phyloP scores from a whole-genome alignment of 2,113 vertebrate species.

The Aix galericulata region DNA sequence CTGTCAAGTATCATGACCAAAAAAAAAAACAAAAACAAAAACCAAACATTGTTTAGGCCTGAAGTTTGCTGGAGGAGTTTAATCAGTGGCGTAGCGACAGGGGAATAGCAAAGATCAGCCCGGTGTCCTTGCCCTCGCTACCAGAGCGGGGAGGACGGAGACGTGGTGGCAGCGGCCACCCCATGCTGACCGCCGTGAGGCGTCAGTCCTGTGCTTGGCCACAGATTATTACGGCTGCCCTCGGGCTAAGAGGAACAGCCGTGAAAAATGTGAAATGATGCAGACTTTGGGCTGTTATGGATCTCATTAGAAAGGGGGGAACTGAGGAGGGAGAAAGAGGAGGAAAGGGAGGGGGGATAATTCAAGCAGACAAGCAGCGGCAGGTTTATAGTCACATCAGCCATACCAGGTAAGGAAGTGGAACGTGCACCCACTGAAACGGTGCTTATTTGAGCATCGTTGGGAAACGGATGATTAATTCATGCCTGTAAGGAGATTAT shows the following conservation, averaged over 20 bases:
- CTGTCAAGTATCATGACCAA: neutral
- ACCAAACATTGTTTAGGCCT: neutral
- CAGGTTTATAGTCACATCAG: neutral
- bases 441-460: neutral
- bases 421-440: fast-evolving
- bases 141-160: neutral
- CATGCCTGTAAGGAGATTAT: neutral
- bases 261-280: neutral
- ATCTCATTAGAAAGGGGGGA: neutral
- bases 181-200: fast-evolving
- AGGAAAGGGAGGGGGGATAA: neutral
- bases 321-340: neutral
- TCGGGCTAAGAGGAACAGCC: neutral
- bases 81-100: neutral
- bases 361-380: neutral
- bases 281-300: neutral
- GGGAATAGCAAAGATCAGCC: neutral
- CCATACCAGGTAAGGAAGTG: neutral
- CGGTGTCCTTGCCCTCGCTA: neutral
- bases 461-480: neutral
- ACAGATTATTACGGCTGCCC: neutral
- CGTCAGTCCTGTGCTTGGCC: neutral
- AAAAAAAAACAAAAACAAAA: neutral
- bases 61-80: neutral
- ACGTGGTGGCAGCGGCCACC: neutral